Conservation (phyloP, 2,888 invertebrate species). For the Desoria tigrina region DNA sequence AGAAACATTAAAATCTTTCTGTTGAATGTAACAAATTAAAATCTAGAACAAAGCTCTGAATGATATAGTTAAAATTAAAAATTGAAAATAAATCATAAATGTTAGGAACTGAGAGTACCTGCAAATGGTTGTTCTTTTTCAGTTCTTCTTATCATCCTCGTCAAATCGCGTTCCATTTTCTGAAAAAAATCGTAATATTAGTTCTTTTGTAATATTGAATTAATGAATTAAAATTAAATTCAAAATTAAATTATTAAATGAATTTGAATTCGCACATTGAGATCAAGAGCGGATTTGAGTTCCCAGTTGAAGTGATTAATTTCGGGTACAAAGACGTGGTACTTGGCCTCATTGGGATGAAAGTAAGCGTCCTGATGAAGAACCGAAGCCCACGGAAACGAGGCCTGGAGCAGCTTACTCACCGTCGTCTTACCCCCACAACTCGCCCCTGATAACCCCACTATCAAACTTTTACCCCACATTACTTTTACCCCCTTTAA, state of each 20-base stretch:
- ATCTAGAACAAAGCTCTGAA: too few species aligned
- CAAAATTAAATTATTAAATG: too few species aligned
- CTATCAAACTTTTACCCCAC: conserved; percentile 56
- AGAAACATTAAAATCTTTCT: too few species aligned
- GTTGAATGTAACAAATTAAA: too few species aligned
- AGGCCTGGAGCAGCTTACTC: conserved; percentile 57
- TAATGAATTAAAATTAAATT: too few species aligned
- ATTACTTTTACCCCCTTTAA: too few species aligned
- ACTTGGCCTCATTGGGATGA: conserved; percentile 32
- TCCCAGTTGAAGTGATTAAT: conserved; percentile 41
- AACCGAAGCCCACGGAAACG: conserved; percentile 39
- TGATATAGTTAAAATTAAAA: too few species aligned
- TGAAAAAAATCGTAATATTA: conserved; percentile 14
- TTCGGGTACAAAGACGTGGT: conserved; percentile 33
- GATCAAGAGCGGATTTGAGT: conserved; percentile 30
- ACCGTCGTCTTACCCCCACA: conserved; percentile 81
- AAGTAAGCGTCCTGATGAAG: conserved; percentile 41
- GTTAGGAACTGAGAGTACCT: too few species aligned
- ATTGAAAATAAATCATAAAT: too few species aligned
- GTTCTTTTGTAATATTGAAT: too few species aligned
- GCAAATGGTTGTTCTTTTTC: background rate
- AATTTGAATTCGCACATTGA: background rate
- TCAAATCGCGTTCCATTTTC: conserved; percentile 30
- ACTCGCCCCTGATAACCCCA: conserved; percentile 78
- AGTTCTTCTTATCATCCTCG: background rate